Percentiles rank a stretch among this genome's conserved stretches.
phyloP scores from a whole-genome alignment of 2,888 invertebrate genomes.

The Eupithecia abbreviata region DNA sequence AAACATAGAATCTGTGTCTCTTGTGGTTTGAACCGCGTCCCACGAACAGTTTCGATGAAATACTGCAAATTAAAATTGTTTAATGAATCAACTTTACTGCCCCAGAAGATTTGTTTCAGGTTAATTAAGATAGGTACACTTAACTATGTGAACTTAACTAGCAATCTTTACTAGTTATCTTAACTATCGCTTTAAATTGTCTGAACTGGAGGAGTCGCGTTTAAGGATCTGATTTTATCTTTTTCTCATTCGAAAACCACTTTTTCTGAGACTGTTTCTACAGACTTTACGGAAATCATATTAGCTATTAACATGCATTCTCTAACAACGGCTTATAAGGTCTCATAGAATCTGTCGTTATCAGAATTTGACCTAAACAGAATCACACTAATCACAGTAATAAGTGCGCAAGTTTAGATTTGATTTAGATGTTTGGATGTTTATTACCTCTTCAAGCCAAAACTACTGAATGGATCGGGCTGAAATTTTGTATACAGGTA shows the following conservation, averaged over 20 bases:
- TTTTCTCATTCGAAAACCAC: not conserved
- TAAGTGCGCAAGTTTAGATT: too few relatives aligned
- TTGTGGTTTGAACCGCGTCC: conserved; percentile 37
- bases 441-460: too few relatives aligned
- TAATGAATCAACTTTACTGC: conserved; percentile 80
- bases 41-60: conserved; percentile 71
- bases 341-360: not conserved
- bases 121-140: conserved; percentile 63
- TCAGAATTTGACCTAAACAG: not conserved
- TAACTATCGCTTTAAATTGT: conserved; percentile 18
- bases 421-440: too few relatives aligned
- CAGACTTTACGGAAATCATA: not conserved
- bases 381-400: too few relatives aligned
- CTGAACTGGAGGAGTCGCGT: not conserved
- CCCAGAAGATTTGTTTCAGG: conserved; percentile 75
- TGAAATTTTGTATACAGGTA: too few relatives aligned
- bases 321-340: not conserved
- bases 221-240: conserved; percentile 3
- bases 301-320: not conserved
- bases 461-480: too few relatives aligned
- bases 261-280: not conserved
- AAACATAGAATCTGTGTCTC: not conserved
- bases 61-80: conserved; percentile 83
- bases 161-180: conserved; percentile 1
- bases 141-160: conserved; percentile 24